Base-by-base conservation (phyloP, 2,797 vertebrate species). In the Onychomys leucogaster region DNA sequence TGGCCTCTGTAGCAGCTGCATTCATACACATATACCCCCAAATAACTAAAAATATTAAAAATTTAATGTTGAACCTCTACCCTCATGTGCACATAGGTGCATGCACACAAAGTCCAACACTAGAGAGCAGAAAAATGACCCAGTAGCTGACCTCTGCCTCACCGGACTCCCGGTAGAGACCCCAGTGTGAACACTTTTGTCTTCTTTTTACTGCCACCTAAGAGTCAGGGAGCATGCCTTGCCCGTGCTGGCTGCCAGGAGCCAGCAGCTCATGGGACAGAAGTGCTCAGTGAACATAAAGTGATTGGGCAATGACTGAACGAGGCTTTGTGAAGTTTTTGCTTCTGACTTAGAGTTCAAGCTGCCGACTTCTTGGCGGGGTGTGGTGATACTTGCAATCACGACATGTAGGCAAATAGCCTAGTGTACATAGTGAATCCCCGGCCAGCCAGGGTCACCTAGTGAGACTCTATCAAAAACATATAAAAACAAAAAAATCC, bases 291-390 rank as follows among this genome's bases (percentile, higher is more conserved):
- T 49, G 65, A 93, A 17, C 34, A 3, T 1, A 49, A 27, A 78
- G 25, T 5, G 0, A 63, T 32, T 43, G 63, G 86, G 61, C 63
- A 34, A 34, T 23, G 32, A 34, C 25, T 32, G 29, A 59, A 63
- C 0, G 1, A 90, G 23, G 21, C 49, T 43, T 89, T 63, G 92
- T 76, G 89, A 87, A n/a, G 21, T 69, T 49, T 98, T 87, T 76
- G 78, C 46, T n/a, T 41, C 25, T 8, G 69, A n/a, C 67, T 71
- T 52, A 75, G n/a, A 73, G 41, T 96, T 73, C 77, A 52, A 91
- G 63, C 55, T 59, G 75, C n/a, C 69, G 25, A 16, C 65, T 95
- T 55, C 43, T 71, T 25, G 52, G 63, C 46, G 55, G 32, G 32
- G 3, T 69, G 61, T 86, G 34, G 32, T 86, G 63, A 23, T n/a